Percentiles rank a stretch among this genome's conserved stretches.
phyloP scores from a whole-genome alignment of 2,888 invertebrate species.

The Drosophila paramelanica region DNA sequence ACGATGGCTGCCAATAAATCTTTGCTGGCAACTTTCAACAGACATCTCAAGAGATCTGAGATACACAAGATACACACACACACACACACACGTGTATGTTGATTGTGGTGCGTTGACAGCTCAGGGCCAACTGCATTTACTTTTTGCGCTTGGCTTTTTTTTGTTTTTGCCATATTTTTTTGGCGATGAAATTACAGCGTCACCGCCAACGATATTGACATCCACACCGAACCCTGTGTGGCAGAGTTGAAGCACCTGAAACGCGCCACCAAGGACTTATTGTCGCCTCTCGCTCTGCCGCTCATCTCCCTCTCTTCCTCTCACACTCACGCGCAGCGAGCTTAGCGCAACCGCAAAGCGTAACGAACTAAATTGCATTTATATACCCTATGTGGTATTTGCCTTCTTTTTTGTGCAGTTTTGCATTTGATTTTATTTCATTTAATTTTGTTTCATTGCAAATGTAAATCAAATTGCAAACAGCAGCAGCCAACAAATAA shows the following conservation, averaged over 20 bases:
- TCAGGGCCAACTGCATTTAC: slow-evolving; percentile 80
- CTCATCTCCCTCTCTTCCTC: slow-evolving; percentile 3
- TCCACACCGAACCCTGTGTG: slow-evolving; percentile 39
- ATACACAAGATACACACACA: slow-evolving; percentile 38
- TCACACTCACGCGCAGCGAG: slow-evolving; percentile 5
- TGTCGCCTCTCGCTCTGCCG: slow-evolving; percentile 11
- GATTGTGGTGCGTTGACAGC: slow-evolving; percentile 62
- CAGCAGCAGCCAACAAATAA: slow-evolving; percentile 62
- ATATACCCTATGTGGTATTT: slow-evolving; percentile 70
- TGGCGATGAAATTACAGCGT: slow-evolving; percentile 74
- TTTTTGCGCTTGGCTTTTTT: slow-evolving; percentile 48
- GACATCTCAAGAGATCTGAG: slow-evolving; percentile 43
- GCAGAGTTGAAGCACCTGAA: slow-evolving; percentile 75
- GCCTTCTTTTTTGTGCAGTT: neutral
- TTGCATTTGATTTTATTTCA: slow-evolving; percentile 59
- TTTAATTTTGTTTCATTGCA: slow-evolving; percentile 47
- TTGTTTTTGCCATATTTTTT: slow-evolving; percentile 40
- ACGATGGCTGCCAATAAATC: slow-evolving; percentile 73
- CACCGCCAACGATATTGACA: slow-evolving; percentile 43
- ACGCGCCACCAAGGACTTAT: slow-evolving; percentile 69
- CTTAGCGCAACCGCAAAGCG: slow-evolving; percentile 67
- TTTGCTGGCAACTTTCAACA: slow-evolving; percentile 69
- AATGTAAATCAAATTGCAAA: slow-evolving; percentile 57
- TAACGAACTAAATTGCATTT: slow-evolving; percentile 81
- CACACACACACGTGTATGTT: slow-evolving; percentile 12